Evolutionary conservation across 2,888 invertebrate genomes (phyloP), one percentile per base, ranked within the genome.

Genomic region (Acleris literana): DNA sequence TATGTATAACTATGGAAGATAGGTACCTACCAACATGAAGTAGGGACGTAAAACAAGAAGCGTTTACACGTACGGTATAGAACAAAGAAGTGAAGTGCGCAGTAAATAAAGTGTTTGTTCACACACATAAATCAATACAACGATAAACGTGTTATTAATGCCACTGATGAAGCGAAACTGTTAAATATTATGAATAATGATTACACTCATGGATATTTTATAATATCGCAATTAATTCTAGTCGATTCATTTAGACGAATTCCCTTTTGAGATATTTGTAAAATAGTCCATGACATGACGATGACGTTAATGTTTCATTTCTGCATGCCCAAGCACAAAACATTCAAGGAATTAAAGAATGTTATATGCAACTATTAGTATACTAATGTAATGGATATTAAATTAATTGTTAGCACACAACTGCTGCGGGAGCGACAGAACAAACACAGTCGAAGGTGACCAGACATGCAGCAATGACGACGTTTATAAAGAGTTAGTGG

Each of bases 321-420:
- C 92, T 92, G 92, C 92, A 92, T 92, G 92, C 92, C 92, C 86
- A 92, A 92, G 91, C 92, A 90, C 86, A 86, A 79, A 85, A 85
- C 86, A 85, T 86, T 86, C 81, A 77, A 74, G 74, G 77, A 78
- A 74, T 76, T 48, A 78, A 78, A 76, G 82, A 85, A 88, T 84
- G 85, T 88, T 73, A 76, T 83, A 87, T 85, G 86, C 84, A 85
- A 78, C 86, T 87, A 89, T 82, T 75, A 73, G 75, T 76, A 74
- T 73, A 76, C 74, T 77, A 78, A 78, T 72, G 70, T 78, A 82
- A 78, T 74, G 75, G 76, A 77, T 78, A 77, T 70, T 71, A 79
- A 84, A 84, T 79, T 51, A 78, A 69, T 79, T 76, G 81, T 80
- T 79, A 84, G 84, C 84, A 81, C 79, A 83, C 77, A 82, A 80